Percentiles rank a stretch among this genome's conserved stretches.
Conservation (phyloP, 2,888 invertebrate species). For the Selenia dentaria region DNA sequence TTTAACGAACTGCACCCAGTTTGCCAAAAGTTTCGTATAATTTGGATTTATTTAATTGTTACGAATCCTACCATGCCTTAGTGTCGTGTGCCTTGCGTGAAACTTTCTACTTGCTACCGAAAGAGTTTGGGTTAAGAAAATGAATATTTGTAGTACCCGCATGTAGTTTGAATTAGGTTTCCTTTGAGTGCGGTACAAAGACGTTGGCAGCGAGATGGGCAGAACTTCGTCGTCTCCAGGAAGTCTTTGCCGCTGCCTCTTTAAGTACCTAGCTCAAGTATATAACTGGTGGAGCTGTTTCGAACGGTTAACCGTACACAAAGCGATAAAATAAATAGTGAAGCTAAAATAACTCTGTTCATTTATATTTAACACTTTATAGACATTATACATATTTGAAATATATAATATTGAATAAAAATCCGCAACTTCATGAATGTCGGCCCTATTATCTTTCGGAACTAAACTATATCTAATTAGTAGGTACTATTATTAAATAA, state of each 20-base stretch:
- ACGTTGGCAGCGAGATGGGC: slow-evolving; percentile 50
- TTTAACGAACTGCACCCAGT: slow-evolving; percentile 58
- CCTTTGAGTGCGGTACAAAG: slow-evolving; percentile 69
- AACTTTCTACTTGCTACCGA: slow-evolving; percentile 47
- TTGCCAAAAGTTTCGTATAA: slow-evolving; percentile 48
- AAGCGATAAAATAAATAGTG: not conserved
- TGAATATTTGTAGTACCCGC: slow-evolving; percentile 68
- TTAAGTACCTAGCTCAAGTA: slow-evolving; percentile 56
- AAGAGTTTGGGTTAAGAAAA: slow-evolving; percentile 54
- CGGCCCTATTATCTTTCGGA: too few species aligned
- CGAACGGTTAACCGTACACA: slow-evolving; percentile 46
- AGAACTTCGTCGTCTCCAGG: slow-evolving; percentile 53
- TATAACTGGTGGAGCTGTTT: slow-evolving; percentile 42
- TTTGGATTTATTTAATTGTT: slow-evolving; percentile 56
- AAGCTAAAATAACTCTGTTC: too few species aligned
- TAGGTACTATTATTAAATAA: too few species aligned
- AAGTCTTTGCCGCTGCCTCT: slow-evolving; percentile 59
- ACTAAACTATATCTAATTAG: too few species aligned
- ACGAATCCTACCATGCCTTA: slow-evolving; percentile 20
- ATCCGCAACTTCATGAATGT: too few species aligned
- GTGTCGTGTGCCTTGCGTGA: slow-evolving; percentile 38
- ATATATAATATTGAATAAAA: too few species aligned
- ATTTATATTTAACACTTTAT: too few species aligned
- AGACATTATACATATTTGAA: too few species aligned
- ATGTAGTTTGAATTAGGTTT: slow-evolving; percentile 76